phyloP scores from a whole-genome alignment of 2,113 vertebrate genomes.

The Pedetes capensis region DNA sequence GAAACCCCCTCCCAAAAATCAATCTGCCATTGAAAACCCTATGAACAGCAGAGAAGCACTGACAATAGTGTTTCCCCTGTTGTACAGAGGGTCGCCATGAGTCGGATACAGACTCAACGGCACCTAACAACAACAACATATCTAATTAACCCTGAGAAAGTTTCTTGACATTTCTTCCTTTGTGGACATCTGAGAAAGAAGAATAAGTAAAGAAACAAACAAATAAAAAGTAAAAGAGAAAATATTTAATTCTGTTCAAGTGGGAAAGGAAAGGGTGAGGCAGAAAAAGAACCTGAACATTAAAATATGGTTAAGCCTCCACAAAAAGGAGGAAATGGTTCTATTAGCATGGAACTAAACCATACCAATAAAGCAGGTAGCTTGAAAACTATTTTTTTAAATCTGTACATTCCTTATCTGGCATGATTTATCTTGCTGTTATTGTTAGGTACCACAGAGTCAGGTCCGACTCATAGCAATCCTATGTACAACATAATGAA shows the following conservation, averaged over 20 bases:
- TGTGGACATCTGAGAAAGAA: not conserved
- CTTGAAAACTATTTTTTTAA: not conserved
- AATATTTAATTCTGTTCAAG: not conserved
- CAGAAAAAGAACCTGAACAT: not conserved
- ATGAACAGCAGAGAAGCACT: too few relatives aligned
- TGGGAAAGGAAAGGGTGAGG: not conserved
- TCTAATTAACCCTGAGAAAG: conserved; percentile 19
- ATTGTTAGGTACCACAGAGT: too few relatives aligned
- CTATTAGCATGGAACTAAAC: not conserved
- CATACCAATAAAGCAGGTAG: not conserved
- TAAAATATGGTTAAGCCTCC: not conserved
- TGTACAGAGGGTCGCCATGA: too few relatives aligned
- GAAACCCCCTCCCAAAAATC: too few relatives aligned
- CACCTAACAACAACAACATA: too few relatives aligned
- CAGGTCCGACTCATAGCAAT: too few relatives aligned
- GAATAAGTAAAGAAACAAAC: not conserved
- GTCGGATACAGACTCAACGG: too few relatives aligned
- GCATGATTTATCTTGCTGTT: too few relatives aligned
- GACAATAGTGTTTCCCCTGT: too few relatives aligned
- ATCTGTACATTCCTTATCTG: not conserved
- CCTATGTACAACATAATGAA: too few relatives aligned
- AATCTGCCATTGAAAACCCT: too few relatives aligned
- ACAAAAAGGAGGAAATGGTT: not conserved
- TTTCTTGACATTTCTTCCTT: not conserved
- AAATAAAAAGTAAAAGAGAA: not conserved